These are phyloP conservation scores for Phortica okadai DNA, from an alignment of 2,888 invertebrate genomes.

Conservation along the genomic window DNA sequence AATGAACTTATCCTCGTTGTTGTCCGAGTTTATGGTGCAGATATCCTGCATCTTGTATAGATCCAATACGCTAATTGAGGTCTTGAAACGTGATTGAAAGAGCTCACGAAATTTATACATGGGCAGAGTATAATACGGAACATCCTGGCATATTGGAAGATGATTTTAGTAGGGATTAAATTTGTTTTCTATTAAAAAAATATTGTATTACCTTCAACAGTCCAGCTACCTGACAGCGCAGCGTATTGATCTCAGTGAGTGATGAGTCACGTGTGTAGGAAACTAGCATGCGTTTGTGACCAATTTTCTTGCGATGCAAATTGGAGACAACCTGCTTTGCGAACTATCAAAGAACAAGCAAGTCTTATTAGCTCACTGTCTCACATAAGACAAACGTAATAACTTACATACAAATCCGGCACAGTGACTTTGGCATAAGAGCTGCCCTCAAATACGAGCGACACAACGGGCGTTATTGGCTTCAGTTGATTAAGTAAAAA, in stretches of 20 bases:
- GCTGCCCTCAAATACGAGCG: conserved; percentile 74
- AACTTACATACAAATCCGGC: conserved; percentile 74
- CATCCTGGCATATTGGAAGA: conserved; percentile 78
- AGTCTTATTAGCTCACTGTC: background rate
- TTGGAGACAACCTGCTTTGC: conserved; percentile 86
- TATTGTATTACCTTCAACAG: conserved; percentile 78
- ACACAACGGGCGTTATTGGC: conserved; percentile 75
- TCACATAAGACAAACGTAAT: background rate
- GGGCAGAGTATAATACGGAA: conserved; percentile 85
- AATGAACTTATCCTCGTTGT: conserved; percentile 84
- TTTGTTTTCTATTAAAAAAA: background rate
- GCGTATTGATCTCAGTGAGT: conserved; percentile 80
- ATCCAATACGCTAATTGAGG: conserved; percentile 83
- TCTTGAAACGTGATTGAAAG: conserved; percentile 87
- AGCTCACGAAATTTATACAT: conserved; percentile 89
- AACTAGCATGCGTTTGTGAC: conserved; percentile 87
- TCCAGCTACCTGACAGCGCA: conserved; percentile 83
- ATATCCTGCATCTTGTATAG: conserved; percentile 86
- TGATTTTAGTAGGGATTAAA: background rate
- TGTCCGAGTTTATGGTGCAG: conserved; percentile 84
- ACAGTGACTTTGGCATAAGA: conserved; percentile 76
- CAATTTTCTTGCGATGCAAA: conserved; percentile 87
- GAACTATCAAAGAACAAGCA: conserved; percentile 58
- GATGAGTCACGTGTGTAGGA: conserved; percentile 81
- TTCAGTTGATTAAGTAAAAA: conserved; percentile 74